Base-by-base conservation (phyloP, 2,797 vertebrate species). In the Manis crassicaudata region DNA sequence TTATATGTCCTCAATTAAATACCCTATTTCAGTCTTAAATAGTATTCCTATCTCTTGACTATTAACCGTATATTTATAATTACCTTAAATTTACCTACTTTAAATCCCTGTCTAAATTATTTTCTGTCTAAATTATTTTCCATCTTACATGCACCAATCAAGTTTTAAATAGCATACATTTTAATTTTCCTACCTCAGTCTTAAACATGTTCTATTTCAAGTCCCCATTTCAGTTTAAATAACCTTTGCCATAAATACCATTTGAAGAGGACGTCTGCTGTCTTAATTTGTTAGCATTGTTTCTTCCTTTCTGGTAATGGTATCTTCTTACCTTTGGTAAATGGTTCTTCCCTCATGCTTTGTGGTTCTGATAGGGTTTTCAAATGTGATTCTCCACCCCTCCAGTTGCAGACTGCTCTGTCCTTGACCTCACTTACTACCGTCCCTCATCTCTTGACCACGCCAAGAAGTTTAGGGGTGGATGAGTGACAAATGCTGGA, bases 181-280 rank as follows among this genome's bases (percentile, higher is more conserved):
- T 85, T 93, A 95, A 90, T 95, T 85, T 25, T 85, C 54, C 58
- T 92, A 46, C 60, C 35, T 94, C 35, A 83, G 37, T 85, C 60
- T 70, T 89, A 76, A 92, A 70, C 80, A 56, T 85, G n/a, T 88
- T 79, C 58, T 91, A 62, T 73, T 88, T 81, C 60, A 81, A 86
- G 52, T 86, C 5, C 56, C 46, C 32, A 63, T 92, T 86, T 89
- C 43, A 37, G 16, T 88, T 92, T 88, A 92, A 92, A 80, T 86
- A 86, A 80, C n/a, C 54, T 86, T 89, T 63, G 81, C 10, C 60
- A 63, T 94, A 90, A 72, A 87, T 82, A n/a, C 11, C 56, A 72
- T 90, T 90, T 86, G n/a, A 60, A 90, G n/a, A 88, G 21, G 62
- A 54, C 54, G 84, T 67, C 35, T 84, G 25, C 81, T 87, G n/a